Evolutionary conservation across 2,888 invertebrate species (phyloP).

Genomic region (Aphodius sticticus): DNA sequence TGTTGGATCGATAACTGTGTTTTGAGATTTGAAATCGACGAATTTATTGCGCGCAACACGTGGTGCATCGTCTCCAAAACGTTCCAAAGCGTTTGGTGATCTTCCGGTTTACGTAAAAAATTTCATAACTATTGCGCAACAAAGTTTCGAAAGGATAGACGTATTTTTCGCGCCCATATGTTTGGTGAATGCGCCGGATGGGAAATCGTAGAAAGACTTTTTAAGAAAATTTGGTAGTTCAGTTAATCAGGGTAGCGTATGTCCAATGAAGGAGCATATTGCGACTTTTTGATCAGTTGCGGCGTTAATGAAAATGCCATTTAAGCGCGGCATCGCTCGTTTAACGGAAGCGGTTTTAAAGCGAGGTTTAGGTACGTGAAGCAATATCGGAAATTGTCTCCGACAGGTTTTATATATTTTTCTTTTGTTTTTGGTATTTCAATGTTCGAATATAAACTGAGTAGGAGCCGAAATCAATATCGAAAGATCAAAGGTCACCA

Average conservation of each 20-base stretch:
- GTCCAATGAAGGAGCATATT: not conserved
- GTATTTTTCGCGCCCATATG: conserved; percentile 11
- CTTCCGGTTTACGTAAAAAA: not conserved
- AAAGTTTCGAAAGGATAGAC: not conserved
- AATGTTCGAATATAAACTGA: not conserved
- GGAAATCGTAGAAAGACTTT: not conserved
- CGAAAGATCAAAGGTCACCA: not conserved
- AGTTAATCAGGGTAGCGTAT: not conserved
- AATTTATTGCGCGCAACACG: conserved; percentile 50
- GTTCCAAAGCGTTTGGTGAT: not conserved
- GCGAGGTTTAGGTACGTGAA: not conserved
- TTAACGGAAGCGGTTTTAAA: not conserved
- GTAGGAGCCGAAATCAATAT: not conserved
- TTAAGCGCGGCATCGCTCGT: not conserved
- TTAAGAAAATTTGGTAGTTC: not conserved
- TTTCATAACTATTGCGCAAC: not conserved
- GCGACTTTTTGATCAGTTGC: not conserved
- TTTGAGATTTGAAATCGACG: conserved; percentile 44
- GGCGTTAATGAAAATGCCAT: not conserved
- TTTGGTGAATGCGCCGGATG: not conserved
- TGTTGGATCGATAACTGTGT: conserved; percentile 52
- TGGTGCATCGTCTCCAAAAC: conserved; percentile 39
- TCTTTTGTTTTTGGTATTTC: not conserved
- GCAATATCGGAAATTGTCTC: not conserved
- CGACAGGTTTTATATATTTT: not conserved